Percentiles rank a stretch among this genome's conserved stretches.
Evolutionary conservation across 2,888 invertebrate species (phyloP).

Genomic region (Coelopa pilipes): DNA sequence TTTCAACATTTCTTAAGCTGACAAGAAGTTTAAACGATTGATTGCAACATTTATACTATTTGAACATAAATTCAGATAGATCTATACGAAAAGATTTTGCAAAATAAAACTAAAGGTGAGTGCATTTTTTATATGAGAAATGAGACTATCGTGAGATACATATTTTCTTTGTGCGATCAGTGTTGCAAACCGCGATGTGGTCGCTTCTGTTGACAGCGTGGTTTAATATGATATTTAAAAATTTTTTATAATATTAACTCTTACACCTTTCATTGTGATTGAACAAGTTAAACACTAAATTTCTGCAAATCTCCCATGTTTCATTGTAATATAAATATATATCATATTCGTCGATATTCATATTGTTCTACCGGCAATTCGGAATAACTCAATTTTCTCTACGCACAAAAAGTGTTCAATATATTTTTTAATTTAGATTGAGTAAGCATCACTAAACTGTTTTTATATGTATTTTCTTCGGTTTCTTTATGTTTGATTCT

Average conservation of each 20-base stretch:
- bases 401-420: no score
- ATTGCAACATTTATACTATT: neutral
- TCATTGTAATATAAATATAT: no score
- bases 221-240: neutral
- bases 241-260: no score
- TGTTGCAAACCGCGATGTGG: constrained; percentile 11
- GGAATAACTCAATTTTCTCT: no score
- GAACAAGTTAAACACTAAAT: no score
- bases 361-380: no score
- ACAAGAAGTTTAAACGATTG: neutral
- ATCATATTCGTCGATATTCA: no score
- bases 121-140: neutral
- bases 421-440: neutral
- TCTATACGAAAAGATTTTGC: constrained; percentile 10
- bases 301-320: no score
- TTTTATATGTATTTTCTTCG: neutral
- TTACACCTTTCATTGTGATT: no score
- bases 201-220: neutral
- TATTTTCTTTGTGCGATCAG: constrained; percentile 9
- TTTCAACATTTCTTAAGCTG: constrained; percentile 11
- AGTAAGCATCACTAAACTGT: constrained; percentile 15
- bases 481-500: constrained; percentile 7
- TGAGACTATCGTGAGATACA: constrained; percentile 4
- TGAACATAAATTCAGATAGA: constrained; percentile 4
- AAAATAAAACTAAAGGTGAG: constrained; percentile 8